These are phyloP conservation scores for Plagiodera versicolora DNA, from an alignment of 2,888 invertebrate genomes.

Conservation along the genomic window DNA sequence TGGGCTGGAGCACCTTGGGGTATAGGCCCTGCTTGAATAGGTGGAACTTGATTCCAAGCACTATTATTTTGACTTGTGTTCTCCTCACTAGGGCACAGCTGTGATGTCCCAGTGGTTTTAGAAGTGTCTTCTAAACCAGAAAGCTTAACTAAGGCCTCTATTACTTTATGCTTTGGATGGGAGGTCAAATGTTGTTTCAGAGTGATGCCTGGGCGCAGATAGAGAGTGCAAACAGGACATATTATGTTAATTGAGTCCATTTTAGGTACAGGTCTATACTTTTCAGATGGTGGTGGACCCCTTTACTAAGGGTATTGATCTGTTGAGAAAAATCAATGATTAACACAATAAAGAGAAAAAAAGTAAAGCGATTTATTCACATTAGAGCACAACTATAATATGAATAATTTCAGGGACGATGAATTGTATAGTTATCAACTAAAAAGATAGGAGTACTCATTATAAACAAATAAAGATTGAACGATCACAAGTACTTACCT, in stretches of 20 bases:
- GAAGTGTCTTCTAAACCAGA: constrained; percentile 35
- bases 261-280: constrained; percentile 12
- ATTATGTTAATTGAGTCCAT: constrained; percentile 53
- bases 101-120: constrained; percentile 25
- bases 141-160: constrained; percentile 67
- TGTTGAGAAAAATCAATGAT: constrained; percentile 47
- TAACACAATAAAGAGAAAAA: constrained; percentile 16
- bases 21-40: constrained; percentile 27
- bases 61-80: constrained; percentile 44
- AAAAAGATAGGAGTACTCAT: neutral
- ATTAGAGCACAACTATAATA: neutral
- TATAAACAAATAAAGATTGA: neutral
- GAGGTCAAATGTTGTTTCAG: constrained; percentile 80
- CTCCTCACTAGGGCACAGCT: constrained; percentile 11
- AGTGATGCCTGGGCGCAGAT: constrained; percentile 79
- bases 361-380: neutral
- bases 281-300: constrained; percentile 31
- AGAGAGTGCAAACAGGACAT: constrained; percentile 85
- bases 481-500: neutral
- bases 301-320: constrained; percentile 45
- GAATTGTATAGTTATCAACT: neutral
- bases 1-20: constrained; percentile 47
- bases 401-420: neutral
- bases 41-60: constrained; percentile 41
- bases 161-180: constrained; percentile 87